Evolutionary conservation across 2,797 vertebrate genomes (phyloP).

Genomic region (Ficedula albicollis): DNA sequence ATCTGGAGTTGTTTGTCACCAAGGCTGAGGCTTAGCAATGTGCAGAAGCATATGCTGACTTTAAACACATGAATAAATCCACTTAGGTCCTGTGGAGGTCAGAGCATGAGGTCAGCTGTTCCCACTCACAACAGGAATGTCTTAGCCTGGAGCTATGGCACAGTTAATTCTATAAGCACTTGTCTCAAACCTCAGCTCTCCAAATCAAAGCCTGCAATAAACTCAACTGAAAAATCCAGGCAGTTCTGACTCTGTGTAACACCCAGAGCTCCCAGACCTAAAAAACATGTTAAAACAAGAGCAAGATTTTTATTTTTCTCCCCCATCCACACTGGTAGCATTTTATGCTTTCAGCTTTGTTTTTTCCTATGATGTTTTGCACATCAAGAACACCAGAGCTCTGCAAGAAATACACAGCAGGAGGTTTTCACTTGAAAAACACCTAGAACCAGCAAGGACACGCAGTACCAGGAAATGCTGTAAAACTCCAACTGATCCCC

Average conservation of each 20-base stretch:
- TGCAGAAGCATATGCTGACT: constrained; percentile 16
- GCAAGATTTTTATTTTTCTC: neutral
- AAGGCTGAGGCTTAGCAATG: constrained; percentile 1
- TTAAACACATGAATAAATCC: constrained; percentile 26
- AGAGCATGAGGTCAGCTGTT: constrained; percentile 24
- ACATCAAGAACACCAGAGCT: neutral
- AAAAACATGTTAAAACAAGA: neutral
- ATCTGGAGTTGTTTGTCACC: constrained; percentile 13
- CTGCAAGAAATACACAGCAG: neutral
- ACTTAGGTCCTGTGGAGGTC: constrained; percentile 14
- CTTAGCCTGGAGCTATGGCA: neutral
- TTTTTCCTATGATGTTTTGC: neutral
- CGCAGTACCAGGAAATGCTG: neutral
- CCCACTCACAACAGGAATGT: neutral
- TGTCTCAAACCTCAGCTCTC: neutral
- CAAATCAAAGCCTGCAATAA: neutral
- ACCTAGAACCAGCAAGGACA: neutral
- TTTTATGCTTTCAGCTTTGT: neutral
- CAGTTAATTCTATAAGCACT: neutral
- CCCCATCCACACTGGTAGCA: neutral
- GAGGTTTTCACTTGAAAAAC: neutral
- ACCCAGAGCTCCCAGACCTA: neutral
- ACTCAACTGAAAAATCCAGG: neutral
- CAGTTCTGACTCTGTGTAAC: neutral
- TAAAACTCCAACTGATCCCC: neutral